These are phyloP conservation scores for Laspeyria flexula DNA, from an alignment of 2,888 invertebrate species.

Conservation along the genomic window DNA sequence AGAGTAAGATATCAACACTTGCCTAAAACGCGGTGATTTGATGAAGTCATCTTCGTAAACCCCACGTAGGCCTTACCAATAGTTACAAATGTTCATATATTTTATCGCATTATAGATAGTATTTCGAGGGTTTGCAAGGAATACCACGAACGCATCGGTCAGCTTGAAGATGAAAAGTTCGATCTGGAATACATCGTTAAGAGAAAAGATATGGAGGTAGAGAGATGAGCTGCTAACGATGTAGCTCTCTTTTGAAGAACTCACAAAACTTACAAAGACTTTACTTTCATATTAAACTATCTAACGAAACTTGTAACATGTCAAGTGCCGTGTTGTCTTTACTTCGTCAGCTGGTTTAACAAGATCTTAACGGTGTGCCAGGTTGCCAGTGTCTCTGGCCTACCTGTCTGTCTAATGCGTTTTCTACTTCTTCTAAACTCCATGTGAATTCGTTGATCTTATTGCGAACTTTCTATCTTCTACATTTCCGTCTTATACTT, in stretches of 20 bases:
- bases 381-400: conserved; percentile 62
- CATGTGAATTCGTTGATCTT: conserved; percentile 69
- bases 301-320: conserved; percentile 73
- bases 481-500: conserved; percentile 65
- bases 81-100: conserved; percentile 56
- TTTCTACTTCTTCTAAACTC: conserved; percentile 71
- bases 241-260: conserved; percentile 73
- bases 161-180: conserved; percentile 97
- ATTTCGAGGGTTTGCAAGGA: conserved; percentile 91
- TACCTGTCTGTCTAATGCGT: conserved; percentile 72
- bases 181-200: conserved; percentile 99
- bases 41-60: conserved; percentile 34
- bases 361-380: conserved; percentile 60
- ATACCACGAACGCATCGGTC: conserved; percentile 94
- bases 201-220: conserved; percentile 99
- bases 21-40: conserved; percentile 53
- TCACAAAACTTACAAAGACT: conserved; percentile 75
- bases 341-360: conserved; percentile 71
- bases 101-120: conserved; percentile 89
- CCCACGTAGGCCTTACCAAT: conserved; percentile 45
- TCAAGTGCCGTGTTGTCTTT: conserved; percentile 77
- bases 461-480: conserved; percentile 69
- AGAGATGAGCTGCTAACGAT: conserved; percentile 69
- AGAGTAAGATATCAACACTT: conserved; percentile 53
- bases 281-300: conserved; percentile 62